These are phyloP conservation scores for Cephus cinctus DNA, from an alignment of 1,140 invertebrate species.

Conservation along the genomic window DNA sequence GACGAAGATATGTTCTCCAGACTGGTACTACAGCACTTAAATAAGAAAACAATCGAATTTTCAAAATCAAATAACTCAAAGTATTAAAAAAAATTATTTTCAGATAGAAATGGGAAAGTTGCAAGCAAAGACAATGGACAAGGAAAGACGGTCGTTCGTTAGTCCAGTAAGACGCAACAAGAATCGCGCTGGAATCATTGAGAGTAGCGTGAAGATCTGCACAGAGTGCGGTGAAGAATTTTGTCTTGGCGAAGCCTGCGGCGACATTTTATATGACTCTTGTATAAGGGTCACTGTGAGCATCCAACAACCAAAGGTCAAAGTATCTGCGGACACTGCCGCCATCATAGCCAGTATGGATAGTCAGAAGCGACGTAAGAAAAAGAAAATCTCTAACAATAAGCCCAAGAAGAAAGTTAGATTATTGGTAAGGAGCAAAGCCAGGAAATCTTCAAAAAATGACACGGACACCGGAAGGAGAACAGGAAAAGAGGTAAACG, in stretches of 20 bases:
- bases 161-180: slow-evolving; percentile 71
- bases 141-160: slow-evolving; percentile 63
- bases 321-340: slow-evolving; percentile 43
- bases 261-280: slow-evolving; percentile 57
- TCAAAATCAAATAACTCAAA: neutral
- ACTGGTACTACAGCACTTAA: slow-evolving; percentile 30
- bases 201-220: slow-evolving; percentile 72
- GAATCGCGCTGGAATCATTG: slow-evolving; percentile 76
- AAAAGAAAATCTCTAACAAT: slow-evolving; percentile 20
- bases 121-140: slow-evolving; percentile 65
- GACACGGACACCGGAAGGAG: slow-evolving; percentile 1
- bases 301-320: slow-evolving; percentile 31
- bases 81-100: slow-evolving; percentile 3
- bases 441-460: slow-evolving; percentile 19
- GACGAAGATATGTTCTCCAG: slow-evolving; percentile 88
- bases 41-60: neutral
- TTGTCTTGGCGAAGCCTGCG: slow-evolving; percentile 67
- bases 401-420: slow-evolving; percentile 23
- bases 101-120: slow-evolving; percentile 80
- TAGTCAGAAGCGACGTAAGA: slow-evolving; percentile 25
- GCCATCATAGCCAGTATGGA: slow-evolving; percentile 44
- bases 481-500: slow-evolving; percentile 10
- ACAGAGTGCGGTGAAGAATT: slow-evolving; percentile 82
- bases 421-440: slow-evolving; percentile 22
- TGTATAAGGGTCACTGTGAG: slow-evolving; percentile 39